Evolutionary conservation across 2,888 invertebrate species (phyloP).

Genomic region (Thecocarcelia acutangulata): DNA sequence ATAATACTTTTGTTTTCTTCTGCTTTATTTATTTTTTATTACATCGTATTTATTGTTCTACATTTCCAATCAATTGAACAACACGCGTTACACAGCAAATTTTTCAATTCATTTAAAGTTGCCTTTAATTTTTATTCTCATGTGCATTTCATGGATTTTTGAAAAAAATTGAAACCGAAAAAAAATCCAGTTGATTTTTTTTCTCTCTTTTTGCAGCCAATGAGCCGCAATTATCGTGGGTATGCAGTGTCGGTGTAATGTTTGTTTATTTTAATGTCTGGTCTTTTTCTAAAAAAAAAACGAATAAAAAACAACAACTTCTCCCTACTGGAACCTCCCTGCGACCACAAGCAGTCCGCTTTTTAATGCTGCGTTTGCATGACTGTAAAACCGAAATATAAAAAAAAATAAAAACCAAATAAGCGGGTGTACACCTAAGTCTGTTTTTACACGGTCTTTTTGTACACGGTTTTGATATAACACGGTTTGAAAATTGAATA

Average conservation of each 20-base stretch:
- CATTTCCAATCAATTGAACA: conserved; percentile 78
- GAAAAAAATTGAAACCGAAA: conserved; percentile 29
- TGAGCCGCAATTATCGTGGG: conserved; percentile 66
- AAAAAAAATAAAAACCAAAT: conserved; percentile 27
- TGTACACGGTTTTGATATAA: no score
- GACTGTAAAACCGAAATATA: conserved; percentile 23
- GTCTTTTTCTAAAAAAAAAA: conserved; percentile 28
- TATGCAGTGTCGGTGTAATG: conserved; percentile 63
- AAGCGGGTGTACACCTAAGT: no score
- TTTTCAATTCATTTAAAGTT: conserved; percentile 44
- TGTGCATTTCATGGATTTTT: conserved; percentile 34
- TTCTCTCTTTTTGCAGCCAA: conserved; percentile 15
- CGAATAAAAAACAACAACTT: conserved; percentile 4
- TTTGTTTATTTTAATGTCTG: conserved; percentile 67
- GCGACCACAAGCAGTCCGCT: conserved; percentile 1
- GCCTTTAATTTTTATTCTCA: conserved; percentile 24
- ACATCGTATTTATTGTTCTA: conserved; percentile 53
- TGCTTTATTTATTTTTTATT: conserved; percentile 9
- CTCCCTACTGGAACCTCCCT: conserved; percentile 5
- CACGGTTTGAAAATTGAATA: no score
- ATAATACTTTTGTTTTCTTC: neutral
- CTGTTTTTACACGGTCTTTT: no score
- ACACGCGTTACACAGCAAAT: conserved; percentile 71
- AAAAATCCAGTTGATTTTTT: neutral
- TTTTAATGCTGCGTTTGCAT: conserved; percentile 25